Percentiles rank a stretch among this genome's conserved stretches.
Evolutionary conservation across 1,140 invertebrate species (phyloP).

Genomic region (Drosophila truncata): DNA sequence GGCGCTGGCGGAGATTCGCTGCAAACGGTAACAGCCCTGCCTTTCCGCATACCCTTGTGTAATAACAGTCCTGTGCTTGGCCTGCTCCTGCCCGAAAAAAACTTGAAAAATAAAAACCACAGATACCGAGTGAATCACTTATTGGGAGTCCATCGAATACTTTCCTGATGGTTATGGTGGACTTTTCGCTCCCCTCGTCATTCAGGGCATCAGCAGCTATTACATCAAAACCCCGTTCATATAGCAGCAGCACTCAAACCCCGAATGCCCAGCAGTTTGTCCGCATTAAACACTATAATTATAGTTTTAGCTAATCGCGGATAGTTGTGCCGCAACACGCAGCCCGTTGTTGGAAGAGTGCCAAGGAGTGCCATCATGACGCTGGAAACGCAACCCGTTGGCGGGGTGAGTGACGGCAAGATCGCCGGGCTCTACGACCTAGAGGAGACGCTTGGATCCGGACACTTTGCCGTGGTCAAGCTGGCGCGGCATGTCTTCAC

Average conservation of each 20-base stretch:
- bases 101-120: constrained; percentile 18
- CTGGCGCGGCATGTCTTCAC: constrained; percentile 99
- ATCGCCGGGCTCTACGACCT: constrained; percentile 98
- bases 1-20: constrained; percentile 52
- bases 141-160: constrained; percentile 3
- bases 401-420: constrained; percentile 91
- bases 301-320: constrained; percentile 60
- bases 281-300: constrained; percentile 36
- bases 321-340: constrained; percentile 46
- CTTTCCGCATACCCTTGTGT: constrained; percentile 65
- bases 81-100: constrained; percentile 15
- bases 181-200: background rate
- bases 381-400: constrained; percentile 73
- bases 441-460: constrained; percentile 96
- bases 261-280: constrained; percentile 20
- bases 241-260: constrained; percentile 8
- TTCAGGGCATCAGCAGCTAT: constrained; percentile 11
- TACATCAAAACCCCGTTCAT: constrained; percentile 31
- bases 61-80: constrained; percentile 66
- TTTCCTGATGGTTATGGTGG: background rate
- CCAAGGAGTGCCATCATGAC: constrained; percentile 62
- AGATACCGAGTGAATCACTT: constrained; percentile 19
- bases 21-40: constrained; percentile 73
- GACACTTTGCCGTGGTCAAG: constrained; percentile 99
- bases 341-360: constrained; percentile 39